Base-by-base conservation (phyloP, 1,140 invertebrate species). In the Calycopis cecrops region DNA sequence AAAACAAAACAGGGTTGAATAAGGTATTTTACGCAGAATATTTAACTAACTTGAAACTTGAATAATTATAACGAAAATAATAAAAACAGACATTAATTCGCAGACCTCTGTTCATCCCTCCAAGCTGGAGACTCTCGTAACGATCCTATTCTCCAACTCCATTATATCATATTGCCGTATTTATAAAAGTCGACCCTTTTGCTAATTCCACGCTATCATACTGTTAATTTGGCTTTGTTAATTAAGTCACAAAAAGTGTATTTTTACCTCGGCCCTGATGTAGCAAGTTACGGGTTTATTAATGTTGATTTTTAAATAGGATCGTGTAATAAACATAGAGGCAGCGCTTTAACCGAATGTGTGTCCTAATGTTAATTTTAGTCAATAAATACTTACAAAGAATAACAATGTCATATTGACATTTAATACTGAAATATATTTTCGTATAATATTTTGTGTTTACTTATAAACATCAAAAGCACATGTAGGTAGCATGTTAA, bases 131-230 rank as follows among this genome's bases (percentile, higher is more conserved):
- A 44, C 40, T 44, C 21, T 59, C 49, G 38, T 71, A 71, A 72
- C 64, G 67, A 67, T 50, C 51, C 58, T 63, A 74, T 72, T 72
- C 62, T 74, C 42, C 65, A 60, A 71, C 62, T 68, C 68, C 67
- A 67, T 71, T 62, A 71, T 60, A 65, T 60, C 59, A 75, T 71
- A 75, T 69, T 75, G 65, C 63, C 65, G 61, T 71, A 65, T 71
- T 71, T 68, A 65, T 65, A 65, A 67, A 67, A 72, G 59, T 66
- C 50, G 42, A 54, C 60, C 59, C 48, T 52, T 56, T 51, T 48
- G 50, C 48, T 56, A 54, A 60, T 57, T 56, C 58, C 52, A 49
- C 63, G 62, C 59, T 61, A 63, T 67, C 62, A 52, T 44, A 55
- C 62, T 67, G 61, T 68, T 69, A 66, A 63, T 67, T 73, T 59